A percentile compares a stretch with the other conserved stretches of the same genome.
These are phyloP conservation scores for Corvus hawaiiensis DNA, from an alignment of 2,113 vertebrate species.

Conservation along the genomic window DNA sequence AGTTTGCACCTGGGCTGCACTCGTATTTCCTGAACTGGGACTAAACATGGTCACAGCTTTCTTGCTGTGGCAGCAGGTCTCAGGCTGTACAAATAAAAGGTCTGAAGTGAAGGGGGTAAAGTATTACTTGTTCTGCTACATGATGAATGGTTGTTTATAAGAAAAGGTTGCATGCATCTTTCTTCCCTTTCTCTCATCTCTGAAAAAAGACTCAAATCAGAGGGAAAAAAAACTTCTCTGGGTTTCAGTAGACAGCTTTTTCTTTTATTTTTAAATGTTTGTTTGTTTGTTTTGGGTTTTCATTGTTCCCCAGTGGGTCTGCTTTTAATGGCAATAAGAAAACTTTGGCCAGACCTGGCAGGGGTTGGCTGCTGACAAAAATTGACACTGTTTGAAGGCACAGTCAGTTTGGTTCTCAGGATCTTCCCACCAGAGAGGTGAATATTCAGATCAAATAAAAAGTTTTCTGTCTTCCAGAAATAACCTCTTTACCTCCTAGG, in stretches of 20 bases:
- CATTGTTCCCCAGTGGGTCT: background rate
- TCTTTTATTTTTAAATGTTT: background rate
- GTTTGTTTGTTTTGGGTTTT: background rate
- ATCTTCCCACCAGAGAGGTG: background rate
- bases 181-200: background rate
- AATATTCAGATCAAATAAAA: background rate
- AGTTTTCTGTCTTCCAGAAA: background rate
- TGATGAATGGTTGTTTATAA: slow-evolving; percentile 23
- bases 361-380: background rate
- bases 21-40: slow-evolving; percentile 1
- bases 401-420: background rate
- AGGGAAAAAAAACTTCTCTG: background rate
- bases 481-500: background rate
- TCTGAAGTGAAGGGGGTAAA: slow-evolving; percentile 1
- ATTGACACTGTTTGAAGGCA: background rate
- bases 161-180: background rate
- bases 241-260: background rate
- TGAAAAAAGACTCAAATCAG: background rate
- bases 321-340: background rate
- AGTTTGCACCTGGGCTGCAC: background rate
- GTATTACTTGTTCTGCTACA: slow-evolving; percentile 40
- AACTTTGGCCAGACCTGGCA: background rate
- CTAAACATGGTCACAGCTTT: slow-evolving; percentile 55
- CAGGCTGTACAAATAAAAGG: slow-evolving; percentile 29
- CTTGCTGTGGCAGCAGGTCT: slow-evolving; percentile 49